A percentile compares a stretch with the other conserved stretches of the same genome.
Evolutionary conservation across 2,113 vertebrate genomes (phyloP).

Genomic region (Psilopsiagon aymara): DNA sequence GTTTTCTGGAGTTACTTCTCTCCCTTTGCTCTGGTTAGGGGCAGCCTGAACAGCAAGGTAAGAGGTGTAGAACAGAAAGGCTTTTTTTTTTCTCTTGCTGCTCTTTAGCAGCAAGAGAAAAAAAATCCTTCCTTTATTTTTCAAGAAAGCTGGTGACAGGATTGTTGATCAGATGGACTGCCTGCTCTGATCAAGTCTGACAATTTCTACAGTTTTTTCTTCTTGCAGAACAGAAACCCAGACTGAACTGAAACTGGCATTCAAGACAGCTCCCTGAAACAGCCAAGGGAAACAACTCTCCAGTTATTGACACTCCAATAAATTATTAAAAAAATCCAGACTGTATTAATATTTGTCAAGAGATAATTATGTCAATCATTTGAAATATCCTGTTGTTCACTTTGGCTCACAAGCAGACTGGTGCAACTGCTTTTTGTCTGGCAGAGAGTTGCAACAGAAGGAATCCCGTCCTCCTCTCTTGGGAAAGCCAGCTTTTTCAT

Average conservation of each 20-base stretch:
- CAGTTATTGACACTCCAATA: background rate
- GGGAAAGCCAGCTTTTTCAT: background rate
- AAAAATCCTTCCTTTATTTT: background rate
- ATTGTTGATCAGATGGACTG: background rate
- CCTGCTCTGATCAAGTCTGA: background rate
- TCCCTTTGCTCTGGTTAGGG: background rate
- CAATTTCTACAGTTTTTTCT: constrained; percentile 12
- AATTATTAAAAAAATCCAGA: background rate
- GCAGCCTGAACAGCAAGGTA: background rate
- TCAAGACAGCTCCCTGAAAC: background rate
- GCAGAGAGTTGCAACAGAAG: background rate
- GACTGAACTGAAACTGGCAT: background rate
- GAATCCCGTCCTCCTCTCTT: background rate
- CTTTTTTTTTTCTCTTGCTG: background rate
- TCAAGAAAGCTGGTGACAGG: background rate
- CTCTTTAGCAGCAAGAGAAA: background rate
- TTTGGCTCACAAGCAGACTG: background rate
- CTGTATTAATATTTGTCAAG: background rate
- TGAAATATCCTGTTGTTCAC: background rate
- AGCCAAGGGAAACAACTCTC: background rate
- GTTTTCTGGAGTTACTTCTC: background rate
- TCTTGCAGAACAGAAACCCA: background rate
- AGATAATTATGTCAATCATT: background rate
- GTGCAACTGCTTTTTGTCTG: background rate
- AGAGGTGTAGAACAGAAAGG: background rate